These are phyloP conservation scores for Caenorhabditis panamensis DNA, from an alignment of 2,888 invertebrate genomes.

Conservation along the genomic window DNA sequence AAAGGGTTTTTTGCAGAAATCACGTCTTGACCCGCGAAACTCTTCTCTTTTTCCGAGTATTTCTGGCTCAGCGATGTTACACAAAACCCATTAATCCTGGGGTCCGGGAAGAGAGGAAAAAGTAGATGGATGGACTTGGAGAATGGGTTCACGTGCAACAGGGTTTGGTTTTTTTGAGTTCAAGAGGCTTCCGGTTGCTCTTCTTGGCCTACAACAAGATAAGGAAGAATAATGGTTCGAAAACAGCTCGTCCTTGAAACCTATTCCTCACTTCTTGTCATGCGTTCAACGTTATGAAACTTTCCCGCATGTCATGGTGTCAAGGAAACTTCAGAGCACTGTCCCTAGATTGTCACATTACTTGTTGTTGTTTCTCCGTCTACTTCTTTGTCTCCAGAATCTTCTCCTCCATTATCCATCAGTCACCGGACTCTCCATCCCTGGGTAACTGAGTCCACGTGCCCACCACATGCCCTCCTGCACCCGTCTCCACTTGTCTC, in stretches of 20 bases:
- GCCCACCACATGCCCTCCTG: slow-evolving; percentile 16
- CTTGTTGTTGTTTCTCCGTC: background rate
- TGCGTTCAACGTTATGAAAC: no score
- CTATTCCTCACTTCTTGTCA: no score
- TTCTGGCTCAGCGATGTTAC: slow-evolving; percentile 18
- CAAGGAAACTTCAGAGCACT: no score
- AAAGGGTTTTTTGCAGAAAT: slow-evolving; percentile 48
- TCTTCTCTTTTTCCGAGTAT: slow-evolving; percentile 30
- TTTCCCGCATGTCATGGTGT: no score
- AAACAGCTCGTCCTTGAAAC: background rate
- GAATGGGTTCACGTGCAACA: slow-evolving; percentile 27
- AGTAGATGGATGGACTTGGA: background rate
- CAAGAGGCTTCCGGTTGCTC: background rate
- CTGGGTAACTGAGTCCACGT: slow-evolving; percentile 12
- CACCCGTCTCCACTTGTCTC: slow-evolving; percentile 23
- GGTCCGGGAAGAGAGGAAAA: slow-evolving; percentile 3
- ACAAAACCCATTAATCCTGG: slow-evolving; percentile 37
- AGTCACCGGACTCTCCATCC: background rate
- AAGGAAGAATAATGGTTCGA: no score
- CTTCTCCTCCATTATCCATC: no score
- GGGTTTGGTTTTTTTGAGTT: background rate
- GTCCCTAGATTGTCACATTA: no score
- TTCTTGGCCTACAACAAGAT: no score
- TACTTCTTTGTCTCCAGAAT: background rate
- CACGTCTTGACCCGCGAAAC: slow-evolving; percentile 39